phyloP scores from a whole-genome alignment of 2,888 invertebrate genomes.

The Crossocerus cetratus region DNA sequence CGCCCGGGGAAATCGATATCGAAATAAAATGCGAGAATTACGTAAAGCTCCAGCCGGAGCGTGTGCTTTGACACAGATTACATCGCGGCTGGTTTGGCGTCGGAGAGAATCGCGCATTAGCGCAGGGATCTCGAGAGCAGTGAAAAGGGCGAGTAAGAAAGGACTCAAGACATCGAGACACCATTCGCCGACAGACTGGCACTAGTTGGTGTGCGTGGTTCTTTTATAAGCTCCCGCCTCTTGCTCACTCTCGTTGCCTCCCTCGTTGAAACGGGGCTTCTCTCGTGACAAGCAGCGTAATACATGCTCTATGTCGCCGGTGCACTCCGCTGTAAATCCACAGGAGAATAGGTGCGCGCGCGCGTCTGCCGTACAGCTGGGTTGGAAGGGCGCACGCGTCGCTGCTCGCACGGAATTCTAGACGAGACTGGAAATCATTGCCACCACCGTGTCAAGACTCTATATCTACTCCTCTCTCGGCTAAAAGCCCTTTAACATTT shows the following conservation, averaged over 20 bases:
- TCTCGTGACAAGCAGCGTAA: conserved; percentile 25
- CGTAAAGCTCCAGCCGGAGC: no score
- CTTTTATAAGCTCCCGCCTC: conserved; percentile 6
- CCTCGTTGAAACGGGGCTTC: conserved; percentile 31
- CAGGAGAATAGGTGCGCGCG: no score
- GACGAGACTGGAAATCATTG: conserved; percentile 17
- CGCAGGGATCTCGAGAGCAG: no score
- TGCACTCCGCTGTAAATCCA: not conserved
- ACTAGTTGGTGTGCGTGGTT: conserved; percentile 10
- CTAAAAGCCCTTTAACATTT: conserved; percentile 53
- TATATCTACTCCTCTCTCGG: conserved; percentile 26
- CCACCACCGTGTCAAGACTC: conserved; percentile 1
- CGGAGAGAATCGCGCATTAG: no score
- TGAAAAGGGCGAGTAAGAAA: not conserved
- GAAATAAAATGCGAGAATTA: no score
- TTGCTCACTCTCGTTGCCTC: conserved; percentile 4
- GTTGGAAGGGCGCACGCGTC: conserved; percentile 34
- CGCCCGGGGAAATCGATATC: no score
- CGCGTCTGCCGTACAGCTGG: conserved; percentile 1
- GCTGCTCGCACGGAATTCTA: conserved; percentile 34
- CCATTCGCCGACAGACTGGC: not conserved
- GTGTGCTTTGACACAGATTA: no score
- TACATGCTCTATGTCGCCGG: not conserved
- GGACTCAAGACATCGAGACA: conserved; percentile 15
- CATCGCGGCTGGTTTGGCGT: no score